A percentile compares a stretch with the other conserved stretches of the same genome.
Evolutionary conservation across 1,140 invertebrate species (phyloP).

Genomic region (Orussus abietinus): DNA sequence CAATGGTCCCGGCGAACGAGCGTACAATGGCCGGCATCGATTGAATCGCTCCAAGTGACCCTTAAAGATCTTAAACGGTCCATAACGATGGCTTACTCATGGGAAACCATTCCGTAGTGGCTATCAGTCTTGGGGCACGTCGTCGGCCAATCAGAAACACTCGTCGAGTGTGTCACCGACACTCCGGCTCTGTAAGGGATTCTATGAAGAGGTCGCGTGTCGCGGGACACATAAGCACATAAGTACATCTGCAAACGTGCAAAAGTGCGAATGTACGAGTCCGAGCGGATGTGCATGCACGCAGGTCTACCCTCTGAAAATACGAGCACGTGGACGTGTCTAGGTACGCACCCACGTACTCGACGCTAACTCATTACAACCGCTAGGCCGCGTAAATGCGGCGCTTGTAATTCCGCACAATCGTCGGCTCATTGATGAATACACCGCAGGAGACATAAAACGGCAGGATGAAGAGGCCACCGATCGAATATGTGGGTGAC

Average conservation of each 20-base stretch:
- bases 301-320: no score
- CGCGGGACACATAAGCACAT: conserved; percentile 31
- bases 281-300: background rate
- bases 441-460: no score
- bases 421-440: no score
- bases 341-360: no score
- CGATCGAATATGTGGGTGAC: no score
- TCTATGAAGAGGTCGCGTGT: conserved; percentile 49
- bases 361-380: conserved; percentile 23
- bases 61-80: conserved; percentile 36
- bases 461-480: no score
- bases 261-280: background rate
- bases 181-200: conserved; percentile 40
- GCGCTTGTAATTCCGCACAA: conserved; percentile 23
- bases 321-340: no score
- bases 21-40: conserved; percentile 24
- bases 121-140: conserved; percentile 43
- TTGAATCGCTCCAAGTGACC: conserved; percentile 29
- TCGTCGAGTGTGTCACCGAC: conserved; percentile 46
- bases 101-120: conserved; percentile 37
- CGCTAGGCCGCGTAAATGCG: conserved; percentile 1
- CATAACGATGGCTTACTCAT: conserved; percentile 29
- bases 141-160: conserved; percentile 50
- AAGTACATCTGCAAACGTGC: conserved; percentile 13
- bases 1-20: conserved; percentile 8